Base-by-base conservation (phyloP, 2,113 vertebrate genomes). In the Sebastes schlegelii region DNA sequence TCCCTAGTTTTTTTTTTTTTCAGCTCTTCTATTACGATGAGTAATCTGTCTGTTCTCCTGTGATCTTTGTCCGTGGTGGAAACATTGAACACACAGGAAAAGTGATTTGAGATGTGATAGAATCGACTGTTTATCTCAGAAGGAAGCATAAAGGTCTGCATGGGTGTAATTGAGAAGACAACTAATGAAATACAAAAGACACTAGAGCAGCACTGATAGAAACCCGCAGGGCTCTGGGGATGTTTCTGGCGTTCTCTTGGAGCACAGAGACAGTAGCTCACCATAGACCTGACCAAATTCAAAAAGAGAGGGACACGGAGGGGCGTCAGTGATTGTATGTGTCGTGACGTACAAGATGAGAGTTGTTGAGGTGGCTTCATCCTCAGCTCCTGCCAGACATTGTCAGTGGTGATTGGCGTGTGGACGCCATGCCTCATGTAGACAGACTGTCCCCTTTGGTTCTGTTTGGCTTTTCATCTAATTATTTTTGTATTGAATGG, bases 81-180 rank as follows among this genome's bases (percentile, higher is more conserved):
- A 58, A 72, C 64, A 60, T 19, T 23, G 49, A 6, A 55, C 21
- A 40, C 17, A 57, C 11, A 52, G 6, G 42, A 69, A 70, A 46
- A n/a, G 40, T 11, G 51, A 26, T 57, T 67, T 26, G 21, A 54
- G 43, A 84, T 65, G 54, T 55, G 75, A 62, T 45, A 67, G 1
- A 54, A 62, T 6, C 48, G 26, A 34, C 26, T 34, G 43, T 9
- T 71, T 11, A 17, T 58, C 46, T 81, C 71, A 77, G 19, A 61
- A 66, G 26, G 61, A 45, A 51, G n/a, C 26, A 42, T 1, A 1
- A 62, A 48, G 46, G 34, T 58, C 61, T 68, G 74, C 73, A 74
- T 86, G 78, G 76, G 84, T 26, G 68, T 49, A 69, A 2, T 21
- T 51, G 66, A 77, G 73, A 72, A 42, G 76, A 73, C 58, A 58